Percentiles rank a stretch among this genome's conserved stretches.
Evolutionary conservation across 2,797 vertebrate genomes (phyloP).

Genomic region (Mormyrus hasselquistii): DNA sequence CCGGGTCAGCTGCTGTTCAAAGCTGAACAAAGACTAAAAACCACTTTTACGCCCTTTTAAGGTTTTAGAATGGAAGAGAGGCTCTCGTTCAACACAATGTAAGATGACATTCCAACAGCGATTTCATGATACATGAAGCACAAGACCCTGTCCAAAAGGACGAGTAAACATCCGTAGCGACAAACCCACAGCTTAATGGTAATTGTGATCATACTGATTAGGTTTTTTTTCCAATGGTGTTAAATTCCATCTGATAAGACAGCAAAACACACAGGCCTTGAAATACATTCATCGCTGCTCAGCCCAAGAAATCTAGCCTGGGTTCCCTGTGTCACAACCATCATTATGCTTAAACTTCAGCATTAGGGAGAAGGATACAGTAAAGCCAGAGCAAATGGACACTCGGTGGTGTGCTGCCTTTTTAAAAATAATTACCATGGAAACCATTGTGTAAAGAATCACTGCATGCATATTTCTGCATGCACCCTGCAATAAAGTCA

Average conservation of each 20-base stretch:
- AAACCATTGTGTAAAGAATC: not conserved
- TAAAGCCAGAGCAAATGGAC: not conserved
- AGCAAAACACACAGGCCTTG: not conserved
- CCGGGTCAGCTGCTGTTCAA: not conserved
- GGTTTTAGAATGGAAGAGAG: not conserved
- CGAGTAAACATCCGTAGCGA: not conserved
- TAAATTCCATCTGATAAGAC: not conserved
- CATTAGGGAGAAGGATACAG: not conserved
- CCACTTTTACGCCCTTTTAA: not conserved
- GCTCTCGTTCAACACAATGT: not conserved
- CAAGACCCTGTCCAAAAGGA: not conserved
- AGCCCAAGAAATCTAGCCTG: not conserved
- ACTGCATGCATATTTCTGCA: not conserved
- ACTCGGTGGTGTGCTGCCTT: not conserved
- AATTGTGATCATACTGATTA: not conserved
- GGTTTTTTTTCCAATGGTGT: not conserved
- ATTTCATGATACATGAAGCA: not conserved
- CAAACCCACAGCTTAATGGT: not conserved
- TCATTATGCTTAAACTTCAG: not conserved
- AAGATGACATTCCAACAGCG: not conserved
- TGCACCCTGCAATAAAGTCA: not conserved
- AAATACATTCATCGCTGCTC: not conserved
- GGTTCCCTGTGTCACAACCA: not conserved
- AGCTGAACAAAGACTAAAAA: not conserved
- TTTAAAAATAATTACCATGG: not conserved